phyloP scores from a whole-genome alignment of 1,140 invertebrate species.

The Vanessa atalanta region DNA sequence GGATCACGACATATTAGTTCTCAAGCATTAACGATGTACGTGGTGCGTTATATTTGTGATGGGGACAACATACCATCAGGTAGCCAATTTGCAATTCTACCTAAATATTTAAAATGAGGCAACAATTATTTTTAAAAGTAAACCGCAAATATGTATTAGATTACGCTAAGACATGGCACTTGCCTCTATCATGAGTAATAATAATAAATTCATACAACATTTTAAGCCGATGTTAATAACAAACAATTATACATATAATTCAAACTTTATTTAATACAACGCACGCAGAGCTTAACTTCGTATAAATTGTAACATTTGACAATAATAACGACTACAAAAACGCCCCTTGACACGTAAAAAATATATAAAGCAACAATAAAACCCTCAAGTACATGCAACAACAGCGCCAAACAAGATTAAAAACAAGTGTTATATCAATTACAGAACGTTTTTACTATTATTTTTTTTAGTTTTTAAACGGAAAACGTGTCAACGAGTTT shows the following conservation, averaged over 20 bases:
- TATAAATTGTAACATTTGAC: constrained; percentile 4
- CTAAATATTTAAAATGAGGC: too few relatives aligned
- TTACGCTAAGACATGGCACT: too few relatives aligned
- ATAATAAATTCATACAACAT: too few relatives aligned
- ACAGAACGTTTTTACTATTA: constrained; percentile 1
- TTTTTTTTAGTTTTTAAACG: not conserved
- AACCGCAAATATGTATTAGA: too few relatives aligned
- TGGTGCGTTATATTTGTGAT: too few relatives aligned
- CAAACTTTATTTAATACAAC: not conserved
- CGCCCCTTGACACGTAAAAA: constrained; percentile 7
- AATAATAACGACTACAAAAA: not conserved
- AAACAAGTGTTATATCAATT: constrained; percentile 3
- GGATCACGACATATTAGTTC: too few relatives aligned
- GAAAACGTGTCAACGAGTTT: constrained; percentile 4
- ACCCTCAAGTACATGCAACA: not conserved
- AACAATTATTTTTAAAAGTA: too few relatives aligned
- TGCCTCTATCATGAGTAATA: too few relatives aligned
- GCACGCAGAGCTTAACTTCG: not conserved
- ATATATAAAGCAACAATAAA: constrained; percentile 3
- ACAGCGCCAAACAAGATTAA: constrained; percentile 2
- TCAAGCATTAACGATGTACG: too few relatives aligned
- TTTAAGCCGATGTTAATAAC: not conserved
- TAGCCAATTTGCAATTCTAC: too few relatives aligned
- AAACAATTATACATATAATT: not conserved
- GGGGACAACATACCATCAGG: too few relatives aligned